Evolutionary conservation across 2,113 vertebrate species (phyloP).

Genomic region (Etheostoma spectabile): DNA sequence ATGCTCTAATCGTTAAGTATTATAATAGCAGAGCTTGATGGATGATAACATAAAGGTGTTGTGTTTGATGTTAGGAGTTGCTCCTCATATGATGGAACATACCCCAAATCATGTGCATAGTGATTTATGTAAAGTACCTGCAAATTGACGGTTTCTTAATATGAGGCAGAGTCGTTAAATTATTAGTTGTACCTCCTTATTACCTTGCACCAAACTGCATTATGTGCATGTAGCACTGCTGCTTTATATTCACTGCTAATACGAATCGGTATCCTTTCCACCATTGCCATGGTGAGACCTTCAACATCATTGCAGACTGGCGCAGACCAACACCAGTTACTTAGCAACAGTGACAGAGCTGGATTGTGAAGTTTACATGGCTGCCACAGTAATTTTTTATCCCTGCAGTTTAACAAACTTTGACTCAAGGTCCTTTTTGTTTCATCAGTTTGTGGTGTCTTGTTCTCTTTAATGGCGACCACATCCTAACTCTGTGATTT

Average conservation of each 20-base stretch:
- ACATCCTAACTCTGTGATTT: slow-evolving; percentile 31
- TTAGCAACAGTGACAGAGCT: slow-evolving; percentile 45
- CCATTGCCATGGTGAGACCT: background rate
- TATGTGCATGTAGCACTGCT: background rate
- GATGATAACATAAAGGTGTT: background rate
- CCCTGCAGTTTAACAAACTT: slow-evolving; percentile 11
- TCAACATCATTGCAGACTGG: slow-evolving; percentile 7
- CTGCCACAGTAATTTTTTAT: background rate
- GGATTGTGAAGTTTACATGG: background rate
- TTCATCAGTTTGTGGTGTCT: slow-evolving; percentile 35
- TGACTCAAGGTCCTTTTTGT: slow-evolving; percentile 3
- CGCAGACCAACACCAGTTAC: slow-evolving; percentile 18
- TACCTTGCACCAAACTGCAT: background rate
- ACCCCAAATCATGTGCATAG: background rate
- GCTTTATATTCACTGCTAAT: slow-evolving; percentile 23
- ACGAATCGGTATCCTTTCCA: background rate
- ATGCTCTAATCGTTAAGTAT: background rate
- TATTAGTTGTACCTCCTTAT: background rate
- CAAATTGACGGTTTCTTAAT: background rate
- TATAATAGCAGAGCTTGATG: background rate
- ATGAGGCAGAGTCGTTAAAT: too few species aligned
- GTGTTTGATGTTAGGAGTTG: background rate
- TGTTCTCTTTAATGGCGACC: slow-evolving; percentile 32
- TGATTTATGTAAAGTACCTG: background rate
- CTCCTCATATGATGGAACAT: background rate